Percentiles rank a stretch among this genome's conserved stretches.
Conservation (phyloP, 2,797 vertebrate species). For the Lutjanus campechanus region DNA sequence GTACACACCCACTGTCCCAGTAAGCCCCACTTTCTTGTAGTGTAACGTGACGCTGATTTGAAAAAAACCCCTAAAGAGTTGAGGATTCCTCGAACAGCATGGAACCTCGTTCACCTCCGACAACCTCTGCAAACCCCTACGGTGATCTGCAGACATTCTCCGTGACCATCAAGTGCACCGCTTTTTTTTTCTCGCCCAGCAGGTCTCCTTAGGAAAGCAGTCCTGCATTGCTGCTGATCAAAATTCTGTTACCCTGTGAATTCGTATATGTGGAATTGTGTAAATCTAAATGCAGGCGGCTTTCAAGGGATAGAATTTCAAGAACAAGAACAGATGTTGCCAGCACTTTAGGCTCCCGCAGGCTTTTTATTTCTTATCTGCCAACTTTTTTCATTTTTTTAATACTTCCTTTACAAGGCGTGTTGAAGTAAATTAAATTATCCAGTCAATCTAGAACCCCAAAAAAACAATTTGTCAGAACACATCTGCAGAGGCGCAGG, state of each 20-base stretch:
- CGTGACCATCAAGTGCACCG: background rate
- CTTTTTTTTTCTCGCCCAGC: slow-evolving; percentile 15
- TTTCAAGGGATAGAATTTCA: slow-evolving; percentile 22
- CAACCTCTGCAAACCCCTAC: background rate
- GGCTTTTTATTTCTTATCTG: background rate
- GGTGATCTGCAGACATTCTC: background rate
- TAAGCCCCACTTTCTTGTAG: slow-evolving; percentile 1
- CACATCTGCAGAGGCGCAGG: slow-evolving; percentile 15
- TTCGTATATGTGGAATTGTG: background rate
- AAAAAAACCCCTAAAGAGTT: background rate
- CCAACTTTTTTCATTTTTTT: background rate
- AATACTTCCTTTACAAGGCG: background rate
- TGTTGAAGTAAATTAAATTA: background rate
- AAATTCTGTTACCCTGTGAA: slow-evolving; percentile 5
- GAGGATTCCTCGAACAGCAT: slow-evolving; percentile 41
- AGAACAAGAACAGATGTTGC: slow-evolving; percentile 47
- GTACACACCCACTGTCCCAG: slow-evolving; percentile 25
- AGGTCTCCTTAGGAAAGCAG: background rate
- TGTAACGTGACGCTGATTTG: slow-evolving; percentile 2
- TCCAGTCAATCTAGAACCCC: background rate
- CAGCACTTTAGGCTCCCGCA: background rate
- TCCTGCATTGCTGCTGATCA: background rate
- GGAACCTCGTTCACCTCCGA: slow-evolving; percentile 18
- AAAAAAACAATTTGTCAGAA: slow-evolving; percentile 16
- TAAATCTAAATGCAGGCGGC: slow-evolving; percentile 22